phyloP scores from a whole-genome alignment of 2,888 invertebrate species.

The Aradus depressus region DNA sequence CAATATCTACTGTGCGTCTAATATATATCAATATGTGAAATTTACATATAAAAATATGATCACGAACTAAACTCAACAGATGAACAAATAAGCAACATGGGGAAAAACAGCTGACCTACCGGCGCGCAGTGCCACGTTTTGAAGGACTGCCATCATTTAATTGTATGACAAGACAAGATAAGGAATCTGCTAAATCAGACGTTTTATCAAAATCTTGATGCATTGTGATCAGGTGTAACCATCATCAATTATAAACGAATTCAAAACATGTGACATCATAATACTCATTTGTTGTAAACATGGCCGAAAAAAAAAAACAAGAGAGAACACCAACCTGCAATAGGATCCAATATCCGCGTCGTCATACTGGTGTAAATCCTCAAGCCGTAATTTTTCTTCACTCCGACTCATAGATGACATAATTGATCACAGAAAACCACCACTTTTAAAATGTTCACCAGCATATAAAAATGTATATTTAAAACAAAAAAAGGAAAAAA shows the following conservation, averaged over 20 bases:
- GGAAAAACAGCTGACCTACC: constrained; percentile 25
- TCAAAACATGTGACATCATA: constrained; percentile 20
- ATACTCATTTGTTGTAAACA: constrained; percentile 21
- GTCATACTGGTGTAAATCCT: constrained; percentile 32
- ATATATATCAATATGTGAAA: too few relatives aligned
- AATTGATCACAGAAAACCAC: constrained; percentile 26
- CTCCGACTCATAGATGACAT: constrained; percentile 31
- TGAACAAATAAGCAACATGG: constrained; percentile 12
- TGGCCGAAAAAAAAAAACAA: constrained; percentile 18
- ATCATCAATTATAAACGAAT: too few relatives aligned
- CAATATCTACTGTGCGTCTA: too few relatives aligned
- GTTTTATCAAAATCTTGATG: not conserved
- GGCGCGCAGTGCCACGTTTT: constrained; percentile 6
- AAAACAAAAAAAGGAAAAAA: constrained; percentile 5
- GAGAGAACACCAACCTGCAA: constrained; percentile 30
- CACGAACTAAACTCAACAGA: too few relatives aligned
- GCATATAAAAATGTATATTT: constrained; percentile 22
- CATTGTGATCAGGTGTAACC: not conserved
- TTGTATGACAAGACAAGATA: not conserved
- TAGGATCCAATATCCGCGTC: constrained; percentile 31
- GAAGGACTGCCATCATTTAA: not conserved
- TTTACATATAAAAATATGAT: too few relatives aligned
- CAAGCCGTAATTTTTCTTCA: constrained; percentile 32
- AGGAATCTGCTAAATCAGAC: not conserved
- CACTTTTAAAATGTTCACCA: constrained; percentile 17